These are phyloP conservation scores for Amblyraja radiata DNA, from an alignment of 2,797 vertebrate species.

Conservation along the genomic window DNA sequence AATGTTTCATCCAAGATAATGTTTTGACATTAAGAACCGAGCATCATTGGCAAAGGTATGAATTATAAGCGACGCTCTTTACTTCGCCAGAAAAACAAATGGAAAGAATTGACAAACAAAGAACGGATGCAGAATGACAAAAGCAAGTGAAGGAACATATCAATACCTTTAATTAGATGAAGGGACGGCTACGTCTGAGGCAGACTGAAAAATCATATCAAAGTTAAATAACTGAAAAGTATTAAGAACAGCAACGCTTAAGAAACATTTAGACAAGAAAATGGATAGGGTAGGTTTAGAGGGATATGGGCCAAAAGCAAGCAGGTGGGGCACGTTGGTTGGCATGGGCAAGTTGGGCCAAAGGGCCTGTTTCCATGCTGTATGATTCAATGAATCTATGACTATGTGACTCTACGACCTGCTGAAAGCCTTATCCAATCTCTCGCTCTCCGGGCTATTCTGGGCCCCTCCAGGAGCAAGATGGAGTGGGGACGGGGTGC, in stretches of 20 bases:
- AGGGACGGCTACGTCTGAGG: neutral
- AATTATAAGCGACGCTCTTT: neutral
- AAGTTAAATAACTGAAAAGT: neutral
- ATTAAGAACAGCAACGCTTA: no score
- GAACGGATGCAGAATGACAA: neutral
- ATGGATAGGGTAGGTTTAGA: no score
- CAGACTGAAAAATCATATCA: neutral
- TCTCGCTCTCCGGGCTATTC: neutral
- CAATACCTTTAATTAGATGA: neutral
- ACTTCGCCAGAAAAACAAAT: neutral
- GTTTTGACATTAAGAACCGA: neutral
- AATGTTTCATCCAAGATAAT: neutral
- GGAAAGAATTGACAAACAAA: neutral
- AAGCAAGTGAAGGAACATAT: neutral
- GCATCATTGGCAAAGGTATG: neutral
- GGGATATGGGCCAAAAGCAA: no score
- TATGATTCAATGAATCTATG: no score
- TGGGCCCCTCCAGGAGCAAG: no score
- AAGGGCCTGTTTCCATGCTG: no score
- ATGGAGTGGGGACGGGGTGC: no score
- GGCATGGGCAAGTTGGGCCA: no score
- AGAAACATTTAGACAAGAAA: no score
- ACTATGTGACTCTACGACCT: no score
- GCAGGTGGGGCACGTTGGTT: no score
- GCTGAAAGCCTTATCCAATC: no score